Percentiles rank a stretch among this genome's conserved stretches.
Evolutionary conservation across 2,888 invertebrate genomes (phyloP).

Genomic region (Cantharis lateralis): DNA sequence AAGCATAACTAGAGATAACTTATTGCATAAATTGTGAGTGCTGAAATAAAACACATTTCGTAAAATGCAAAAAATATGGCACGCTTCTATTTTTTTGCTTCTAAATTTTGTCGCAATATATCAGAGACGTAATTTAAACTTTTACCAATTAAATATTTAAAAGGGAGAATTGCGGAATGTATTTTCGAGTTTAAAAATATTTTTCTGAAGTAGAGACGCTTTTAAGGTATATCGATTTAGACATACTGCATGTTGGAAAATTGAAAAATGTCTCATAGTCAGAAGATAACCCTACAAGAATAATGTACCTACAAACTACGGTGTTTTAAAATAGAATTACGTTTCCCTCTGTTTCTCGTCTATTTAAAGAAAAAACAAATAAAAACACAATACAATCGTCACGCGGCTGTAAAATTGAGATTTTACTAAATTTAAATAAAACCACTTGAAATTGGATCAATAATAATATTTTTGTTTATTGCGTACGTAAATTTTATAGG

Average conservation of each 20-base stretch:
- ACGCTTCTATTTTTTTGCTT: not conserved
- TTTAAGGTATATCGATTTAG: not conserved
- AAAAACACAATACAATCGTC: not conserved
- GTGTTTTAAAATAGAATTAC: not conserved
- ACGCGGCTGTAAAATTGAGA: not conserved
- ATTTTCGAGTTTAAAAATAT: not conserved
- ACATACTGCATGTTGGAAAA: not conserved
- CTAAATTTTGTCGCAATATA: not conserved
- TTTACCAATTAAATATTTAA: not conserved
- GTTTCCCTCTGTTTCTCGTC: not conserved
- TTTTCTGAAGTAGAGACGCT: not conserved
- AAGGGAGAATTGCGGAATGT: too few species aligned
- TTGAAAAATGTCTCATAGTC: not conserved
- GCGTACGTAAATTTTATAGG: too few species aligned
- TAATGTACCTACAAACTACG: not conserved
- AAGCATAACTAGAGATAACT: not conserved
- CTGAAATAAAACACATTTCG: not conserved
- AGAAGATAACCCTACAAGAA: not conserved
- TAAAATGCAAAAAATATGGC: not conserved
- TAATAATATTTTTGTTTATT: too few species aligned
- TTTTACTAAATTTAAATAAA: not conserved
- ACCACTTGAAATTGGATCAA: too few species aligned
- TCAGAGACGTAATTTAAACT: not conserved
- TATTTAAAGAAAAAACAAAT: not conserved
- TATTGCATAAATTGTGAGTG: not conserved